These are phyloP conservation scores for Hiodon tergisus DNA, from an alignment of 2,113 vertebrate genomes.

Conservation along the genomic window DNA sequence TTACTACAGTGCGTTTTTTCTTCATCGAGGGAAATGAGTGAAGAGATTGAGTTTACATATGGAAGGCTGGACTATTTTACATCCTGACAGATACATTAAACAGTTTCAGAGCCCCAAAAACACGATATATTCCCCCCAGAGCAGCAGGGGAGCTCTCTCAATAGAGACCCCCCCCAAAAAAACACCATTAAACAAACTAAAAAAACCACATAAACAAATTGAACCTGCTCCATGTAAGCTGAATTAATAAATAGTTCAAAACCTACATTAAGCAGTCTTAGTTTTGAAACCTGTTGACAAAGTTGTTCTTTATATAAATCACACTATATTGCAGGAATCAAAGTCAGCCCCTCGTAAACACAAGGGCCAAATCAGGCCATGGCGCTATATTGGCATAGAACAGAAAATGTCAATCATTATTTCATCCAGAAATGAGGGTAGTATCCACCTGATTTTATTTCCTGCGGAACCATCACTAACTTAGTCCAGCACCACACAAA, in stretches of 20 bases:
- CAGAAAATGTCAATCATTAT: not conserved
- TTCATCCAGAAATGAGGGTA: not conserved
- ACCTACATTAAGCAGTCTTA: slow-evolving; percentile 56
- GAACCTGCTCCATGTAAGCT: slow-evolving; percentile 63
- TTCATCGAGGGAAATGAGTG: slow-evolving; percentile 41
- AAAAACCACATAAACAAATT: slow-evolving; percentile 63
- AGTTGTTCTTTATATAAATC: slow-evolving; percentile 37
- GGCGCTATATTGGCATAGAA: not conserved
- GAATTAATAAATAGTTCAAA: slow-evolving; percentile 56
- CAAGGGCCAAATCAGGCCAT: not conserved
- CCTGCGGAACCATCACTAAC: not conserved
- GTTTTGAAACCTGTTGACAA: slow-evolving; percentile 63
- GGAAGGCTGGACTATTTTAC: slow-evolving; percentile 41
- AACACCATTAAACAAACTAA: slow-evolving; percentile 65
- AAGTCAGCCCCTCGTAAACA: not conserved
- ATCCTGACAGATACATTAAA: slow-evolving; percentile 59
- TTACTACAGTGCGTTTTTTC: not conserved
- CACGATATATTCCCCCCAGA: slow-evolving; percentile 62
- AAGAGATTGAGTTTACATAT: slow-evolving; percentile 43
- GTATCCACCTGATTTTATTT: not conserved
- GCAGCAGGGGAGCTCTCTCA: slow-evolving; percentile 66
- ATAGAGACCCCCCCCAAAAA: slow-evolving; percentile 66
- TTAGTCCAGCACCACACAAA: slow-evolving; percentile 7
- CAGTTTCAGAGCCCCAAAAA: slow-evolving; percentile 53
- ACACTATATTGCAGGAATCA: not conserved